A percentile compares a stretch with the other conserved stretches of the same genome.
Evolutionary conservation across 2,797 vertebrate species (phyloP).

Genomic region (Phataginus tricuspis): DNA sequence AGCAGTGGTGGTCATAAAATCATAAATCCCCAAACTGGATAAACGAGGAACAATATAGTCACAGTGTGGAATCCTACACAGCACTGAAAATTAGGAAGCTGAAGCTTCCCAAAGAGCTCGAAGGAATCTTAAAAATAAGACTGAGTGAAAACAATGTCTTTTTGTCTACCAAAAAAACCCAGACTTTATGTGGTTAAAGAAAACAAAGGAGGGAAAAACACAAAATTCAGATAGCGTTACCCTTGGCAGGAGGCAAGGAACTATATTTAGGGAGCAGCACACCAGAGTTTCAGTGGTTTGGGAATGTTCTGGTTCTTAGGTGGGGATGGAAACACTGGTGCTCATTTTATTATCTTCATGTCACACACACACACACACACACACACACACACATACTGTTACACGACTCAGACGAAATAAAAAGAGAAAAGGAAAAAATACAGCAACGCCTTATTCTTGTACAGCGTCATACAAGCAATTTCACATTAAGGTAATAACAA

Average conservation of each 20-base stretch:
- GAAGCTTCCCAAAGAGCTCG: not conserved
- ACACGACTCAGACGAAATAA: not conserved
- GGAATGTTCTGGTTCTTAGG: not conserved
- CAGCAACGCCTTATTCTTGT: not conserved
- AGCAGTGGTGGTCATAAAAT: not conserved
- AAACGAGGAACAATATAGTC: no score
- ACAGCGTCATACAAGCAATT: not conserved
- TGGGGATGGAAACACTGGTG: not conserved
- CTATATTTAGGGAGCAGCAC: not conserved
- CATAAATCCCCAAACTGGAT: no score
- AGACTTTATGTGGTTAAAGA: not conserved
- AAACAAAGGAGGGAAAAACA: not conserved
- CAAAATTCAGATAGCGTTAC: not conserved
- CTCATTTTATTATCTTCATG: not conserved
- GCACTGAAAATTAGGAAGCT: not conserved
- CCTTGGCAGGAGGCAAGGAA: no score
- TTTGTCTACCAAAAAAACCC: not conserved
- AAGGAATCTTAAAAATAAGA: not conserved
- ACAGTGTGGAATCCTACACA: fast-evolving
- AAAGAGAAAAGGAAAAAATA: not conserved
- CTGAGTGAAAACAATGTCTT: not conserved
- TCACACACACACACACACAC: not conserved
- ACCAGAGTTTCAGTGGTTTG: not conserved
- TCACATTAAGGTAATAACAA: not conserved
- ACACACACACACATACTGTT: not conserved